Evolutionary conservation across 2,113 vertebrate species (phyloP), one percentile per base, ranked within the genome.

Genomic region (Pelecanoides urinatrix): DNA sequence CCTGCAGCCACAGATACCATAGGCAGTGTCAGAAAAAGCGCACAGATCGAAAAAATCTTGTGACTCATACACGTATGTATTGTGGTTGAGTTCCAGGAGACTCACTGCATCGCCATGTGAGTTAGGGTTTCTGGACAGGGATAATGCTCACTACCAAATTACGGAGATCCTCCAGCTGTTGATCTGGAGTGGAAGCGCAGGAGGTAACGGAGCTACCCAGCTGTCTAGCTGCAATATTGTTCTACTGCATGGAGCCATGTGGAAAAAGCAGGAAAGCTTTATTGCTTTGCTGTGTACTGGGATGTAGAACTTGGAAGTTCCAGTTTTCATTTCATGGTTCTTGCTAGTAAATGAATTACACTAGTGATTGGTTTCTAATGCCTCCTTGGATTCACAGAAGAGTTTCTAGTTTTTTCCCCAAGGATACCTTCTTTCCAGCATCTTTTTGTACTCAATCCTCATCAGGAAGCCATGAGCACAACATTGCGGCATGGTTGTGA

Each of bases 391-490:
- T 42, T 68, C 56, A 85, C 29, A 23, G 72, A 47, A 29, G 26
- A 62, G 45, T 50, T 68, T n/a, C 42, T 63, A 42, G 2, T 16
- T 56, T 80, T 44, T 36, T 55, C 38, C 25, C 47, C 26, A 29
- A 27, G 5, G 32, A 38, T 91, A 97, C 98, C 96, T 96, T 97
- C 53, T 97, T 42, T 96, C 87, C 74, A 98, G 93, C 97, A 98
- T 96, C 95, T 95, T 98, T 49, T 97, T 90, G n/a, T 97, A 97
- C 25, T 98, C 88, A 7, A 81, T 92, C 75, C 97, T 98, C 97
- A 97, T 97, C 74, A 98, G 97, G 91, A 98, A 98, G 59, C 98
- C 98, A 30, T 96, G 71, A 80, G 86, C 79, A n/a, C 88, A 93
- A 85, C 97, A 91, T 87, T 98, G 98, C 11, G 98, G 74, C 21